Evolutionary conservation across 2,797 vertebrate species (phyloP), one percentile per base, ranked within the genome.

Genomic region (Emydoidea blandingii): DNA sequence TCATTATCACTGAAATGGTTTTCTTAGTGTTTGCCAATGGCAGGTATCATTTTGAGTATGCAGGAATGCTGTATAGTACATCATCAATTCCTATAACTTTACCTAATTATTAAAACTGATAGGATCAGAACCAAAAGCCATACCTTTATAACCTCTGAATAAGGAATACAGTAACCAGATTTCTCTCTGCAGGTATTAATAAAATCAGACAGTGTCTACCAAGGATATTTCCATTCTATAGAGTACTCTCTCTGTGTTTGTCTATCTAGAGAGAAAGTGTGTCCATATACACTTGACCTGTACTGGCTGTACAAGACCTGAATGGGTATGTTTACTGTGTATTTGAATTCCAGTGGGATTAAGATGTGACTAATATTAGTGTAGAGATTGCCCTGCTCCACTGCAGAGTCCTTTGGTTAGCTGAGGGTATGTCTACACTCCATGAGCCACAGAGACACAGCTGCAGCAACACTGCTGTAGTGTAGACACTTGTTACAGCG

Each of bases 321-420:
- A 1, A 5, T 0, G 1, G n/a, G 4, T 44, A 78, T 52, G 27
- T 56, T 54, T 1, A 0, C 4, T 0, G 0, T 1, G 10, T 27
- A 14, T 44, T 29, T 65, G 44, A 78, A 31, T 76, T 47, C 53
- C 85, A 53, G 4, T 29, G 11, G 50, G 44, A 78, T 72, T 57
- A 4, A 2, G n/a, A 34, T 23, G 83, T 85, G 59, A 27, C 18
- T 21, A 3, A 2, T 0, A 41, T 6, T 21, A 1, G 23, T 23
- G 78, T 83, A 21, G 62, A 53, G 59, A 2, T 31, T 4, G 27
- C 12, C 41, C 54, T 49, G 7, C 2, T 25, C 11, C 4, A 29
- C 47, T 1, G n/a, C 74, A 6, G 54, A 0, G 14, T 1, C 49
- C 76, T 78, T n/a, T 54, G 8, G 2, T 49, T 72, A 49, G 18